Evolutionary conservation across 2,888 invertebrate genomes (phyloP), one percentile per base, ranked within the genome.

Genomic region (Hyles lineata): DNA sequence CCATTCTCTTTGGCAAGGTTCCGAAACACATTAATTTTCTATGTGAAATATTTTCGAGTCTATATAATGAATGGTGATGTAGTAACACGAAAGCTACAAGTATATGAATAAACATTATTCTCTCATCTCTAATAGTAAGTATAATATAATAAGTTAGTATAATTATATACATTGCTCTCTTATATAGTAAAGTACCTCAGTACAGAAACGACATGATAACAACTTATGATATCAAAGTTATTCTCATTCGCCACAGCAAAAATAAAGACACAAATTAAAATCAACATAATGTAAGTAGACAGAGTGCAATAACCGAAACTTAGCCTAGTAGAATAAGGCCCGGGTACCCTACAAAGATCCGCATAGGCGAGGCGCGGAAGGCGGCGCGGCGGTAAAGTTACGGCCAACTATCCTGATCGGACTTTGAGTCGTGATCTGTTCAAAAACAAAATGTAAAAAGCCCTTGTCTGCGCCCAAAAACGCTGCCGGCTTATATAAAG

Each of bases 401-500:
- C 29, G 55, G 55, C n/a, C 15, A 50, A 67, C 67, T 71, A 29
- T 62, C 23, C 62, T 29, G 23, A 8, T 71, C 25, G 52, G 19
- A 25, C 71, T 71, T 61, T 62, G 60, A 71, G 25, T 62, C 17
- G 50, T 35, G 52, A 52, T 50, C 62, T 52, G 59, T 43, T 43
- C 29, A 23, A 70, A 70, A 72, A 72, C 11, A 58, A 72, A 58
- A 35, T 71, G 29, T 52, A 62, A 71, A 71, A 50, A 29, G 9
- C 58, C 21, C 52, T 21, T 21, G 25, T 55, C n/a, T 72, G 23
- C 67, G 67, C 23, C 25, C 23, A 50, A 63, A 72, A 67, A 58
- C 55, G 35, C 9, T 32, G 35, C 6, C 58, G 58, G 72, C 35
- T 63, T 55, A 58, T 62, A 72, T 58, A 58, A 72, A 67, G 67